Evolutionary conservation across 1,140 invertebrate species (phyloP).

Genomic region (Leptoteleia sp.): DNA sequence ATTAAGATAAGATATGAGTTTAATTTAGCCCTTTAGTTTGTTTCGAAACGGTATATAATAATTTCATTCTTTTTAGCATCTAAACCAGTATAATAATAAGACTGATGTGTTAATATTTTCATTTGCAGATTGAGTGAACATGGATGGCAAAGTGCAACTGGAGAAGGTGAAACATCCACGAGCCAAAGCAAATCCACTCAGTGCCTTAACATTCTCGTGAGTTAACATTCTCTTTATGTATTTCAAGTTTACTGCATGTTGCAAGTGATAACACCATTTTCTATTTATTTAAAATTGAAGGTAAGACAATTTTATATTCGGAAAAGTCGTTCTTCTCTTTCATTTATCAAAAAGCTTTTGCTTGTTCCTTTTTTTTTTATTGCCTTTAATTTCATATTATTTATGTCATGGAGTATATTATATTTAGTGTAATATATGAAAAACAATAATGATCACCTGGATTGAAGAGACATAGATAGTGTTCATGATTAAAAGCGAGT

Average conservation of each 20-base stretch:
- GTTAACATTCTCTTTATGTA: conserved; percentile 55
- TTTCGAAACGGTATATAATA: neutral
- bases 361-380: too few relatives aligned
- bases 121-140: conserved; percentile 66
- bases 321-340: too few relatives aligned
- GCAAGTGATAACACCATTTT: conserved; percentile 10
- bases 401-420: too few relatives aligned
- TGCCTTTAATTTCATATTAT: too few relatives aligned
- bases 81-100: neutral
- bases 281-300: too few relatives aligned
- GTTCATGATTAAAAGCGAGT: too few relatives aligned
- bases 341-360: too few relatives aligned
- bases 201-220: conserved; percentile 83
- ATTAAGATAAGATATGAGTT: conserved; percentile 3
- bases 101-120: too few relatives aligned
- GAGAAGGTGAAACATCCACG: conserved; percentile 80
- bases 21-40: conserved; percentile 1
- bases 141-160: conserved; percentile 79
- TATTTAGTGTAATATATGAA: too few relatives aligned
- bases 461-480: too few relatives aligned
- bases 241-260: conserved; percentile 9
- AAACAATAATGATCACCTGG: too few relatives aligned
- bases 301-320: too few relatives aligned
- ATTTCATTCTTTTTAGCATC: neutral
- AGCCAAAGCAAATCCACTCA: conserved; percentile 81